Evolutionary conservation across 2,797 vertebrate genomes (phyloP), one percentile per base, ranked within the genome.

Genomic region (Rhabdophis nuchalis): DNA sequence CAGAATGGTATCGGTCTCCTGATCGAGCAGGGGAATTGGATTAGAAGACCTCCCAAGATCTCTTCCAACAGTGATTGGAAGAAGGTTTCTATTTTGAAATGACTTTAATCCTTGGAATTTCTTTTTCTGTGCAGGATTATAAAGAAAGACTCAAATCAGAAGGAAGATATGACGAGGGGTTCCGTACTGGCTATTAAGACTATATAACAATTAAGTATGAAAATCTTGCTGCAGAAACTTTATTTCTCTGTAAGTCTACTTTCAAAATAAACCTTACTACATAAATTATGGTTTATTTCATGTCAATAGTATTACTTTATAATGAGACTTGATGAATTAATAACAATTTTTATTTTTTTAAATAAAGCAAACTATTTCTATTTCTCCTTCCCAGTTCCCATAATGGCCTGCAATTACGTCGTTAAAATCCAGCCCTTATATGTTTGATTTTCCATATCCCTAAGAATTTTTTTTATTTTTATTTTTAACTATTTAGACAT

Each of bases 111-210:
- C 2, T 0, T 0, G 32, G 72, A 52, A 9, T 95, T 88, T 96
- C 88, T 96, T 58, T 96, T 95, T 95, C 89, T 95, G 91, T 97
- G 92, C 97, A 99, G 99, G 98, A 98, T 86, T 96, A 12, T 53
- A 98, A 95, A 93, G 98, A 99, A 95, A 98, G 94, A 94, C 94
- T 94, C 94, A 98, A 98, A 92, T 96, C 96, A 92, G 98, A 98
- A 91, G 99, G 99, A 95, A 98, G 98, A 95, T 86, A 96, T 11
- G 7, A 98, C 3, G 98, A 96, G 89, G 97, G 95, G 0, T 97
- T 97, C 94, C 93, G 9, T 41, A 54, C 99, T 52, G 93, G 96
- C 11, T 98, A 94, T 92, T 99, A 96, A 99, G 88, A 93, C 85
- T 93, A 18, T 68, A 5, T 92, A 88, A 92, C 89, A 46, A 46